Conservation (phyloP, 2,888 invertebrate genomes). For the Spodoptera exigua region DNA sequence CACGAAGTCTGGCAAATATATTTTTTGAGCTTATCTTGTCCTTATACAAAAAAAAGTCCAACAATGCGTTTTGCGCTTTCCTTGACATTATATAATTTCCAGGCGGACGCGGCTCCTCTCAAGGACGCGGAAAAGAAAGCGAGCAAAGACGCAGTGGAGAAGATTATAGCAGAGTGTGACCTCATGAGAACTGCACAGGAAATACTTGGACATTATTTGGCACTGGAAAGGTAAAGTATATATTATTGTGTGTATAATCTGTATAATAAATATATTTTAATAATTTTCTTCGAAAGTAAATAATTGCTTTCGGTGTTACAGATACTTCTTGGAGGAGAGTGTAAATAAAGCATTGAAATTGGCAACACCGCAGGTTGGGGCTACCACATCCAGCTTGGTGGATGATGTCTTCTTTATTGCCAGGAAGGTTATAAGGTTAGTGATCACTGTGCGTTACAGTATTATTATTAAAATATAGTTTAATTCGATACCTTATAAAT, state of each 20-base stretch:
- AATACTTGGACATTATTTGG: constrained; percentile 95
- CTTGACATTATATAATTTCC: background rate
- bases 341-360: constrained; percentile 96
- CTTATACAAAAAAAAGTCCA: too few relatives aligned
- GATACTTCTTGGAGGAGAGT: constrained; percentile 98
- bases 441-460: too few relatives aligned
- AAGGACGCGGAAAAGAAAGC: constrained; percentile 65
- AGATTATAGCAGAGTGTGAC: constrained; percentile 92
- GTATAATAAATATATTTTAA: too few relatives aligned
- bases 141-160: constrained; percentile 81
- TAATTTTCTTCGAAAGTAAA: too few relatives aligned
- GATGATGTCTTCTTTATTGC: constrained; percentile 99
- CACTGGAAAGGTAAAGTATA: constrained; percentile 93
- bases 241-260: too few relatives aligned
- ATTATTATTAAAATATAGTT: too few relatives aligned
- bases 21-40: too few relatives aligned
- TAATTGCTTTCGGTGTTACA: constrained; percentile 51
- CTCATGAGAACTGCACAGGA: constrained; percentile 94
- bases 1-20: too few relatives aligned
- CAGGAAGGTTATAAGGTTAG: constrained; percentile 95
- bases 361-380: constrained; percentile 92
- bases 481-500: too few relatives aligned
- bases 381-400: constrained; percentile 96
- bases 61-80: too few relatives aligned
- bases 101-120: constrained; percentile 71